These are phyloP conservation scores for Euphydryas editha DNA, from an alignment of 2,888 invertebrate species.

Conservation along the genomic window DNA sequence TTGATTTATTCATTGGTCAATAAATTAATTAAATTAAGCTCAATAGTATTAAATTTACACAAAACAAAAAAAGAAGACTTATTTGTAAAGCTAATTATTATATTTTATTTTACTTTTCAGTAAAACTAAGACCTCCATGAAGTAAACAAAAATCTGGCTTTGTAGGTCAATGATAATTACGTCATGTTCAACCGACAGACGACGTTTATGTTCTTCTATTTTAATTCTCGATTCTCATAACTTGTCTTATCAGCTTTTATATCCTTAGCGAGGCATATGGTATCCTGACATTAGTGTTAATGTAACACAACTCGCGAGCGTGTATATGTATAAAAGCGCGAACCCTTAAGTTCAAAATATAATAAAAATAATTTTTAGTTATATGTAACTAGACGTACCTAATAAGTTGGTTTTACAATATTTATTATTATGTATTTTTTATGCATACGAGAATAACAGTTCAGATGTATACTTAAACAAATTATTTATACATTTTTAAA, in stretches of 20 bases:
- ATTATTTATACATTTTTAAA: not conserved
- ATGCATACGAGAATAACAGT: not conserved
- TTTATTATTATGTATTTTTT: not conserved
- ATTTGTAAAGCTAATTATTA: too few relatives aligned
- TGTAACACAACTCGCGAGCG: not conserved
- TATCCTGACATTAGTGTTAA: slow-evolving; percentile 12
- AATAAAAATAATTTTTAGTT: too few relatives aligned
- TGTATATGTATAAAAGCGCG: not conserved
- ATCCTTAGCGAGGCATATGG: slow-evolving; percentile 9
- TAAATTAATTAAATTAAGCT: too few relatives aligned
- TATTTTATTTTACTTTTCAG: not conserved
- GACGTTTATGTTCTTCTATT: slow-evolving; percentile 56
- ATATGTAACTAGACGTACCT: too few relatives aligned
- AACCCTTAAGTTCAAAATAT: too few relatives aligned
- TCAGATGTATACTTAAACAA: not conserved
- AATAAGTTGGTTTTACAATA: not conserved
- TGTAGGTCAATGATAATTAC: slow-evolving; percentile 68
- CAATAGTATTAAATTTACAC: too few relatives aligned
- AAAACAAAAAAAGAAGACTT: too few relatives aligned
- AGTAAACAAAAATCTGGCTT: slow-evolving; percentile 56
- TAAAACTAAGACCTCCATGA: slow-evolving; percentile 3
- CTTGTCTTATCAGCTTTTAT: slow-evolving; percentile 22
- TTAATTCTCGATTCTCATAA: slow-evolving; percentile 21
- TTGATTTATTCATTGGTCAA: not conserved
- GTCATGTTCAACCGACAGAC: slow-evolving; percentile 62